phyloP scores from a whole-genome alignment of 2,797 vertebrate genomes.

The Alcedo atthis region DNA sequence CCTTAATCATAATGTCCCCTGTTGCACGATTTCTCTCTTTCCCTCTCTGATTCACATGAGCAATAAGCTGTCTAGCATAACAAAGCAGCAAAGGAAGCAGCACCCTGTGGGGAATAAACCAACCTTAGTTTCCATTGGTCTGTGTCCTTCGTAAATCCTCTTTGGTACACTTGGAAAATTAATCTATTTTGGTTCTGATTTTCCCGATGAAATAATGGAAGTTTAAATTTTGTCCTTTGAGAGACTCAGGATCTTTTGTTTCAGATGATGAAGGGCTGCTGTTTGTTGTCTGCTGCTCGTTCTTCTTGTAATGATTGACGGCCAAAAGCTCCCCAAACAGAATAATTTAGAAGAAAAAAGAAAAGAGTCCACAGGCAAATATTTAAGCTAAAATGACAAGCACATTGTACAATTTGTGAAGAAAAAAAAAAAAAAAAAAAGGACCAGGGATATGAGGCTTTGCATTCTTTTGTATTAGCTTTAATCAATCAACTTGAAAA shows the following conservation, averaged over 20 bases:
- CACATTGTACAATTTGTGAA: not conserved
- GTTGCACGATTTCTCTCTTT: not conserved
- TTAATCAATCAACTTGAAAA: not conserved
- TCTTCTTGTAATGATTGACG: not conserved
- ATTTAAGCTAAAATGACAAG: not conserved
- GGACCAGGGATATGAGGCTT: not conserved
- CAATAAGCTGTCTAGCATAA: not conserved
- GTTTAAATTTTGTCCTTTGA: constrained; percentile 13
- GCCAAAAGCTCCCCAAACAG: not conserved
- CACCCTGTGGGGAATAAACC: not conserved
- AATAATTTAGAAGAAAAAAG: not conserved
- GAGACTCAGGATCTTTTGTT: not conserved
- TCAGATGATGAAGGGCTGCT: not conserved
- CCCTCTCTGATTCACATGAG: not conserved
- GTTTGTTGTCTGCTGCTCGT: not conserved
- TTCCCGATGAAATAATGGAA: constrained; percentile 24
- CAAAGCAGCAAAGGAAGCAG: not conserved
- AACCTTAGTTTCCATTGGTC: constrained; percentile 11
- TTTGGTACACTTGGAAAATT: constrained; percentile 5
- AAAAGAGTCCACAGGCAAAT: not conserved
- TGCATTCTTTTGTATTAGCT: not conserved
- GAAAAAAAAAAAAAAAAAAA: not conserved
- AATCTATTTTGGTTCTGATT: constrained; percentile 21
- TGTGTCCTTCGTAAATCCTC: not conserved
- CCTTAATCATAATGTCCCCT: not conserved